These are phyloP conservation scores for Brachylomia viminalis DNA, from an alignment of 2,888 invertebrate genomes.

Conservation along the genomic window DNA sequence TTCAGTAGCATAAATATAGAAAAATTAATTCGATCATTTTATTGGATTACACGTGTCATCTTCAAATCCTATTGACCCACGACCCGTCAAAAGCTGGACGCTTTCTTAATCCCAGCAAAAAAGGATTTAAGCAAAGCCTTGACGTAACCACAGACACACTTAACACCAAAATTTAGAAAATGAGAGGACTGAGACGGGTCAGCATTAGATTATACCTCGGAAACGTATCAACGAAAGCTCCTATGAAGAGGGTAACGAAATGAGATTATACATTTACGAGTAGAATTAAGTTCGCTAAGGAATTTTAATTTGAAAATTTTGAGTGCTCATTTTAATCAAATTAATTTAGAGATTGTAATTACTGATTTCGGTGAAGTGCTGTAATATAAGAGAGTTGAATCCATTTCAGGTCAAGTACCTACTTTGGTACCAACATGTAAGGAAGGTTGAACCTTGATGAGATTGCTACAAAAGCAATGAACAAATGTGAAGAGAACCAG, in stretches of 20 bases:
- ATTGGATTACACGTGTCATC: conserved; percentile 2
- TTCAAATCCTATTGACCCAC: conserved; percentile 22
- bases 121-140: conserved; percentile 62
- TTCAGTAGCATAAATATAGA: background rate
- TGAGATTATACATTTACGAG: conserved; percentile 82
- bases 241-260: conserved; percentile 84
- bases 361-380: conserved; percentile 25
- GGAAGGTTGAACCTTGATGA: background rate
- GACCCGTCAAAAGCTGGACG: conserved; percentile 42
- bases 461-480: background rate
- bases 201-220: conserved; percentile 79
- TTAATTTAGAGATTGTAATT: conserved; percentile 61
- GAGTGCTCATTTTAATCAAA: conserved; percentile 69
- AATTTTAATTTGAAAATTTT: conserved; percentile 76
- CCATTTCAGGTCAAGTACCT: conserved; percentile 2
- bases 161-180: conserved; percentile 73
- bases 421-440: background rate
- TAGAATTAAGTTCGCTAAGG: conserved; percentile 73
- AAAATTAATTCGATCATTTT: background rate
- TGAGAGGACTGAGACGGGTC: conserved; percentile 71
- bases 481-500: background rate
- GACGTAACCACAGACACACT: conserved; percentile 60
- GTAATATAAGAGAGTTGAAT: conserved; percentile 6
- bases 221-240: conserved; percentile 80
- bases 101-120: conserved; percentile 66